Conservation (phyloP, 2,888 invertebrate genomes). For the Carterocephalus palaemon region DNA sequence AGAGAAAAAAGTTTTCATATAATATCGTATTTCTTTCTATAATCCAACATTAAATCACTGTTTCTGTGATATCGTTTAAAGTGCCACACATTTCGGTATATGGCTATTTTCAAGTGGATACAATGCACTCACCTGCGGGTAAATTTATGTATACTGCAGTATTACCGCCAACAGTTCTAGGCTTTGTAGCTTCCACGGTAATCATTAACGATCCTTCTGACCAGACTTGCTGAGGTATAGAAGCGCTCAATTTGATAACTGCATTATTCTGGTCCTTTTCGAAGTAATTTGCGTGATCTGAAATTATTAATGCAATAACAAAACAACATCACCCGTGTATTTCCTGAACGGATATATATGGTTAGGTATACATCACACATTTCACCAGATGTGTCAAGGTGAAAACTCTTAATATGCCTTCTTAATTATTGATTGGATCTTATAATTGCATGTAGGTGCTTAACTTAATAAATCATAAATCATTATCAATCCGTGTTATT, state of each 20-base stretch:
- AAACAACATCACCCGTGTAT: too few species aligned
- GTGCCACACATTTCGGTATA: too few species aligned
- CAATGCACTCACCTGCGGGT: conserved; percentile 60
- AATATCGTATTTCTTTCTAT: too few species aligned
- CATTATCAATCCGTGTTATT: too few species aligned
- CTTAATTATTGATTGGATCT: not conserved
- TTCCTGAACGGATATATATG: not conserved
- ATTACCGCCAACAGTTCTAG: conserved; percentile 54
- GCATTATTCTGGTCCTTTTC: conserved; percentile 32
- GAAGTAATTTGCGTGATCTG: conserved; percentile 45
- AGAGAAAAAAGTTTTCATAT: too few species aligned
- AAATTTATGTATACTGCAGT: conserved; percentile 49
- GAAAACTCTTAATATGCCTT: not conserved
- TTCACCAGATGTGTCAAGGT: not conserved
- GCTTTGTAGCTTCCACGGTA: conserved; percentile 46
- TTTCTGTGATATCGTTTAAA: too few species aligned
- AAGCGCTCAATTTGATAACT: conserved; percentile 35
- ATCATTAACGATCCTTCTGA: conserved; percentile 42
- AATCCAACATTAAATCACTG: too few species aligned
- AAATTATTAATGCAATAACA: too few species aligned
- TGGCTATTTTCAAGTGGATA: too few species aligned
- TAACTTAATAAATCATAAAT: too few species aligned
- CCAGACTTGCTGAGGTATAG: conserved; percentile 46
- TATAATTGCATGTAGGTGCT: too few species aligned
- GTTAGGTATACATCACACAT: not conserved